These are phyloP conservation scores for Lepus oiostolus DNA, from an alignment of 2,797 vertebrate species.

Conservation along the genomic window DNA sequence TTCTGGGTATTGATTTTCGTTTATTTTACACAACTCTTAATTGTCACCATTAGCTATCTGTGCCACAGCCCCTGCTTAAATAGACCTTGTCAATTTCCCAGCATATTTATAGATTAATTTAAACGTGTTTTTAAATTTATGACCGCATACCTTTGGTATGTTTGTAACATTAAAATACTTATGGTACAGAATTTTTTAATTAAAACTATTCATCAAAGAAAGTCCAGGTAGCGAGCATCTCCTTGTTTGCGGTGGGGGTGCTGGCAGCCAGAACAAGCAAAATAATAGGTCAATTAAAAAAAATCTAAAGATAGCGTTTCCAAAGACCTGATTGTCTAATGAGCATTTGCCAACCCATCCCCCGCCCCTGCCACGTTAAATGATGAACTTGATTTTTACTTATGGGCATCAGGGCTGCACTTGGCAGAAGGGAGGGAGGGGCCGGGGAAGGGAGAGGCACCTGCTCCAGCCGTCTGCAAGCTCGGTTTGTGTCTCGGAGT, in stretches of 20 bases:
- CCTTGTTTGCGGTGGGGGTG: constrained; percentile 91
- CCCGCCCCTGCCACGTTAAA: constrained; percentile 77
- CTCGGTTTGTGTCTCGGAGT: constrained; percentile 56
- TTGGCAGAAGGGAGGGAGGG: constrained; percentile 62
- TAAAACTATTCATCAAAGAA: constrained; percentile 93
- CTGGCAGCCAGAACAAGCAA: constrained; percentile 89
- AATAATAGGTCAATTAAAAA: constrained; percentile 92
- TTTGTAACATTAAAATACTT: constrained; percentile 93
- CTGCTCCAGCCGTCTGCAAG: constrained; percentile 40
- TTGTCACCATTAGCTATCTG: constrained; percentile 91
- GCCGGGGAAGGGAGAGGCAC: background rate
- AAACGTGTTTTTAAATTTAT: constrained; percentile 92
- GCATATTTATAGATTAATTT: constrained; percentile 93
- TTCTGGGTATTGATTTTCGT: constrained; percentile 90
- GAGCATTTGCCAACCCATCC: constrained; percentile 75
- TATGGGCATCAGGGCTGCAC: constrained; percentile 67
- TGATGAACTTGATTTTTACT: constrained; percentile 66
- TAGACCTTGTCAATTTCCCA: constrained; percentile 89
- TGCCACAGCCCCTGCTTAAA: constrained; percentile 88
- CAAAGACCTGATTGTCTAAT: constrained; percentile 85
- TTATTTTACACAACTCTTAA: constrained; percentile 90
- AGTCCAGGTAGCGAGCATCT: constrained; percentile 91
- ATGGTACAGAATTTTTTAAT: constrained; percentile 93
- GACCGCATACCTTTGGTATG: constrained; percentile 90
- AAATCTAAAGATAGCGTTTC: constrained; percentile 88